Conservation (phyloP, 2,113 vertebrate genomes). For the Strix aluco region DNA sequence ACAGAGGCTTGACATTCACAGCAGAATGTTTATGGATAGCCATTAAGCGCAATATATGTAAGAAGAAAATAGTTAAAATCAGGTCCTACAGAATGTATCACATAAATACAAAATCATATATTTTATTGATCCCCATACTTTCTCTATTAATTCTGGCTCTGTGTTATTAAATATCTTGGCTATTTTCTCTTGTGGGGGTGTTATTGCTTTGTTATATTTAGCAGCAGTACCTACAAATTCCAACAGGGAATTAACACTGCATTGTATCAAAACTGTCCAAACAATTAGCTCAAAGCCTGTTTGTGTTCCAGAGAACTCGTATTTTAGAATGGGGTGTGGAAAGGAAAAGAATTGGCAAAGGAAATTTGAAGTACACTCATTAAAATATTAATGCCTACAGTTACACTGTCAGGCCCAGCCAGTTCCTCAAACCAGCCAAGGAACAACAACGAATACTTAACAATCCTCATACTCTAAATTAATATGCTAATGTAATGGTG, state of each 20-base stretch:
- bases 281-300: neutral
- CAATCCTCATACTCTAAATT: neutral
- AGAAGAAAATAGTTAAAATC: neutral
- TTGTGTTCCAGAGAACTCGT: slow-evolving; percentile 2
- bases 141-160: neutral
- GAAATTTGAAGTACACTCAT: neutral
- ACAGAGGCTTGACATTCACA: neutral
- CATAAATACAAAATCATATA: neutral
- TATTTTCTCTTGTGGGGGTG: neutral
- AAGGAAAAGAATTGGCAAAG: slow-evolving; percentile 28
- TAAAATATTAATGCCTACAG: neutral
- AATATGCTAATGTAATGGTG: neutral
- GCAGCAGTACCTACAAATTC: neutral
- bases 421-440: neutral
- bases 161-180: neutral
- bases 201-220: slow-evolving; percentile 7
- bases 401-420: neutral
- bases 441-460: neutral
- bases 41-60: neutral
- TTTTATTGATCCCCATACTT: neutral
- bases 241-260: neutral
- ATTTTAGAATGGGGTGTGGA: slow-evolving; percentile 23
- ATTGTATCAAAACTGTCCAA: neutral
- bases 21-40: neutral
- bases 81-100: neutral